These are phyloP conservation scores for Dissostichus mawsoni DNA, from an alignment of 2,113 vertebrate genomes.

Conservation along the genomic window DNA sequence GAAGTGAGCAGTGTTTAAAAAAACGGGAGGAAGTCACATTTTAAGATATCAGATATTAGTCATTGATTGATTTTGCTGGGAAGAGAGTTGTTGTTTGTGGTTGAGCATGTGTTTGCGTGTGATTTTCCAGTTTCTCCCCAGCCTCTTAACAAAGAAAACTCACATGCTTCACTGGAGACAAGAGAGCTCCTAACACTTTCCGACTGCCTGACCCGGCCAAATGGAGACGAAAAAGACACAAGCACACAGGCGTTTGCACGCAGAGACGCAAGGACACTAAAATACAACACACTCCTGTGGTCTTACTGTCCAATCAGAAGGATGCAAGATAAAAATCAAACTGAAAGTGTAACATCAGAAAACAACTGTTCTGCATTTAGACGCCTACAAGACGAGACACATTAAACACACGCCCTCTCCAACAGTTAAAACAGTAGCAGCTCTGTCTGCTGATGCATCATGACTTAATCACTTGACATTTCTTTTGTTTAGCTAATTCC, in stretches of 20 bases:
- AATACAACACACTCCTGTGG: conserved; percentile 43
- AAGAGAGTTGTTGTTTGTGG: conserved; percentile 7
- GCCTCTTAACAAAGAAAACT: conserved; percentile 66
- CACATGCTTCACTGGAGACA: conserved; percentile 70
- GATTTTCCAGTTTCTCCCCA: conserved; percentile 15
- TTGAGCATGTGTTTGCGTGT: conserved; percentile 23
- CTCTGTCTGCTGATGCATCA: conserved; percentile 4
- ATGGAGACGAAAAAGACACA: conserved; percentile 55
- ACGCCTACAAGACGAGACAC: neutral
- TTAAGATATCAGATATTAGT: conserved; percentile 32
- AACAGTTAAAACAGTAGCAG: conserved; percentile 1
- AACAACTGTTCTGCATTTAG: neutral
- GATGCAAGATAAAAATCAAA: conserved; percentile 22
- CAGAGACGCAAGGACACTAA: conserved; percentile 12
- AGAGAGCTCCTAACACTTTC: conserved; percentile 75
- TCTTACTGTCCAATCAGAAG: conserved; percentile 9
- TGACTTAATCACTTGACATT: conserved; percentile 33
- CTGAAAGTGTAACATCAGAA: conserved; percentile 1
- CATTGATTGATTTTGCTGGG: conserved; percentile 3
- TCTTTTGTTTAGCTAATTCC: conserved; percentile 27
- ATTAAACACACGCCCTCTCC: conserved; percentile 13
- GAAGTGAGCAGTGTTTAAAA: conserved; percentile 58
- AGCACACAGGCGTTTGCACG: conserved; percentile 28
- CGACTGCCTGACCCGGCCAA: conserved; percentile 65
- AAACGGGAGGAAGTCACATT: conserved; percentile 33